Evolutionary conservation across 2,797 vertebrate species (phyloP).

Genomic region (Cossypha caffra): DNA sequence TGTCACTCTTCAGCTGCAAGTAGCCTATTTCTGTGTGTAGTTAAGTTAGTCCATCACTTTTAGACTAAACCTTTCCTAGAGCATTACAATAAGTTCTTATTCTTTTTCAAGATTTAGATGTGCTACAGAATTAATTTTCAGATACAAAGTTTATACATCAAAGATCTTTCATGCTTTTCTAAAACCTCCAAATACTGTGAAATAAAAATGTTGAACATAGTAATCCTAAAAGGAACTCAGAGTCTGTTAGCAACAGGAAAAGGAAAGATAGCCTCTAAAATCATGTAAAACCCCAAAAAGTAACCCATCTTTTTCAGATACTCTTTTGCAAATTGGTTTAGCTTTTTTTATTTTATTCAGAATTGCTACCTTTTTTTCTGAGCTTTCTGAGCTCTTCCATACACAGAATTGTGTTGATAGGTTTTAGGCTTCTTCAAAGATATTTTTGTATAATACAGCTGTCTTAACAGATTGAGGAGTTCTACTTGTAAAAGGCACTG

Average conservation of each 20-base stretch:
- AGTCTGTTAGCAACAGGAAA: background rate
- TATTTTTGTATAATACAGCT: background rate
- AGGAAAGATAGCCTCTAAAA: background rate
- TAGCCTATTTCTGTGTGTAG: background rate
- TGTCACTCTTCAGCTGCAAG: background rate
- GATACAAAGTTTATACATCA: background rate
- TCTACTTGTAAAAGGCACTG: background rate
- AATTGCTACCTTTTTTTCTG: background rate
- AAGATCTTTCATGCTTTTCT: background rate
- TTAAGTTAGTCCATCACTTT: background rate
- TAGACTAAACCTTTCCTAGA: background rate
- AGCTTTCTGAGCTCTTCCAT: background rate
- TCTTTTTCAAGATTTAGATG: background rate
- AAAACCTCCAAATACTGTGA: background rate
- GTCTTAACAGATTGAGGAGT: background rate
- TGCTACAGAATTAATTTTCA: background rate
- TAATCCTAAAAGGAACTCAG: background rate
- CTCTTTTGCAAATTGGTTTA: background rate
- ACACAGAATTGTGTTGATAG: background rate
- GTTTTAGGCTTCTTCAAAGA: background rate
- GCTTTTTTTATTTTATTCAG: background rate
- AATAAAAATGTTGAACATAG: background rate
- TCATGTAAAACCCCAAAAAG: background rate
- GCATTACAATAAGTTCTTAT: background rate
- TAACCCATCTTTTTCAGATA: background rate